Evolutionary conservation across 2,888 invertebrate genomes (phyloP), one percentile per base, ranked within the genome.

Genomic region (Candidula unifasciata): DNA sequence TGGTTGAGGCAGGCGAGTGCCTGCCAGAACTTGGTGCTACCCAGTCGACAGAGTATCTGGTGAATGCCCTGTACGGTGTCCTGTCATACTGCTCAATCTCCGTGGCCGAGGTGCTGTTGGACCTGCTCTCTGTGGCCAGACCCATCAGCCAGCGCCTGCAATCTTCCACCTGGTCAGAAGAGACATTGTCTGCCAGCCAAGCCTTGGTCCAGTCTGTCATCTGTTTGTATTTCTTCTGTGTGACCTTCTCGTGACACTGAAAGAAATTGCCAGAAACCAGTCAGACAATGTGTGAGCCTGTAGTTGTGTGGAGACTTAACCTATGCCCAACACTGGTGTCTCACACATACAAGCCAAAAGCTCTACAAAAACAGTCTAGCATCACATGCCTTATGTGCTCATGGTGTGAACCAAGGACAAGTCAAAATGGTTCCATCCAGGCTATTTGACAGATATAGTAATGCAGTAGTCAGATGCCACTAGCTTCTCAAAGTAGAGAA

Each of bases 171-270:
- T 85, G 85, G 37, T 37, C 10, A 5, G 73, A 8, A 44, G 85
- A 52, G 24, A 85, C 85, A 80, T 81, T 76, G 5, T 71, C 68
- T 30, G 69, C 52, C 8, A 81, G 68, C 85, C 85, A 85, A 2
- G 74, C 24, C 6, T 80, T 66, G 6, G 69, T 77, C 85, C 85
- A 85, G 35, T 27, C 30, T 24, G n/a, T 8, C 81, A 85, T 81
- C 13, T 60, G 30, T 24, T 37, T 37, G 68, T 77, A 81, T n/a
- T 85, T 85, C 27, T 44, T 77, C 78, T 85, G 85, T 24, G 85
- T 85, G 33, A 85, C 81, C 27, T 60, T 74, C 71, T 85, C 81
- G 68, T 85, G 85, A 74, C 85, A 69, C 85, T 85, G 78, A 71
- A 82, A 81, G n/a, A 69, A 24, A 57, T 8, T 54, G 5, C 18